Evolutionary conservation across 2,888 invertebrate species (phyloP).

Genomic region (Neoitamus cyanurus): DNA sequence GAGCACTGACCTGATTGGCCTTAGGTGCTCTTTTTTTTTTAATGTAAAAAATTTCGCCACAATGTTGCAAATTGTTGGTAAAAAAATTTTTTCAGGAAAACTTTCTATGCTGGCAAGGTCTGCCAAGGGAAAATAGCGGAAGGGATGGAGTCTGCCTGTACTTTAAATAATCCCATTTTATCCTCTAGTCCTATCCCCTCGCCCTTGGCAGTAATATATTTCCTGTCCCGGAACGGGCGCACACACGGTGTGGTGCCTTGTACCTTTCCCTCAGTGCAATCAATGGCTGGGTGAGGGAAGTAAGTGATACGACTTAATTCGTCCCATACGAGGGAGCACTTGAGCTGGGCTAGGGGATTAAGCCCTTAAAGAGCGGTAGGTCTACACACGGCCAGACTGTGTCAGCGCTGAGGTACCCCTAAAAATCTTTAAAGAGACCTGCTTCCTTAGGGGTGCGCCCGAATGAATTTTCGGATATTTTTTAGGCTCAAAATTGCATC

Average conservation of each 20-base stretch:
- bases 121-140: not conserved
- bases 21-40: too few species aligned
- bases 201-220: not conserved
- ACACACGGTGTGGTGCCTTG: too few species aligned
- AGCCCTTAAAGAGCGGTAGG: not conserved
- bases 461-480: too few species aligned
- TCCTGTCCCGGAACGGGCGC: too few species aligned
- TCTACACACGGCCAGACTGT: not conserved
- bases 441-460: too few species aligned
- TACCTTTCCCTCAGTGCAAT: not conserved
- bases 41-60: too few species aligned
- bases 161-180: not conserved
- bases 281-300: not conserved
- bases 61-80: too few species aligned
- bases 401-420: not conserved
- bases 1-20: too few species aligned
- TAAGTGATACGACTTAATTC: not conserved
- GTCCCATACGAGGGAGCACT: not conserved
- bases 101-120: not conserved
- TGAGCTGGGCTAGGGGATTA: not conserved
- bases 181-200: not conserved
- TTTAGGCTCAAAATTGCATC: too few species aligned
- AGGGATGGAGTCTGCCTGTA: not conserved
- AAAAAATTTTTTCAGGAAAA: too few species aligned
- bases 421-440: too few species aligned